phyloP scores from a whole-genome alignment of 2,888 invertebrate species.

The Lucinisca nassula region DNA sequence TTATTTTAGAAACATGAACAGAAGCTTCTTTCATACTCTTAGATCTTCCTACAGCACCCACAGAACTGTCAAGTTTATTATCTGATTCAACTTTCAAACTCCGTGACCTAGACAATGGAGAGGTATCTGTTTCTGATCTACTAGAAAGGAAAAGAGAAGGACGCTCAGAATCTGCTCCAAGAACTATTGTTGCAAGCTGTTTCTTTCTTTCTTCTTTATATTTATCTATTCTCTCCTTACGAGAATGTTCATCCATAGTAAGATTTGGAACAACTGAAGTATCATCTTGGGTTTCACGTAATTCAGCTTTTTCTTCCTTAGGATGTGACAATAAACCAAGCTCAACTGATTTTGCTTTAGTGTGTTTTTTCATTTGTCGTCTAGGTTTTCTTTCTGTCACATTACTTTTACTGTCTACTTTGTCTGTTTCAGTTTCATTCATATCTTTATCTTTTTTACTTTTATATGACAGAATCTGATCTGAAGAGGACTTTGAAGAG shows the following conservation, averaged over 20 bases:
- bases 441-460: slow-evolving; percentile 1
- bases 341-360: slow-evolving; percentile 64
- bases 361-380: slow-evolving; percentile 51
- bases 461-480: neutral
- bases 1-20: slow-evolving; percentile 38
- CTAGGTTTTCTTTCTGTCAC: neutral
- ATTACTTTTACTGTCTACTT: neutral
- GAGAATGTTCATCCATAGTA: slow-evolving; percentile 49
- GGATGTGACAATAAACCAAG: slow-evolving; percentile 57
- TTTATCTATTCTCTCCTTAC: slow-evolving; percentile 91
- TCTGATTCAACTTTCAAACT: slow-evolving; percentile 71
- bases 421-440: slow-evolving; percentile 40
- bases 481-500: neutral
- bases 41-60: slow-evolving; percentile 63
- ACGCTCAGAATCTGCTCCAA: slow-evolving; percentile 46
- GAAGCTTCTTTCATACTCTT: slow-evolving; percentile 69
- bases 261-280: slow-evolving; percentile 16
- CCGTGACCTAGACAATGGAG: slow-evolving; percentile 63
- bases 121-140: slow-evolving; percentile 40
- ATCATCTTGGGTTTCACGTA: slow-evolving; percentile 51
- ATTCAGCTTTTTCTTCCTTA: slow-evolving; percentile 12
- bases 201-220: slow-evolving; percentile 93
- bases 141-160: slow-evolving; percentile 72
- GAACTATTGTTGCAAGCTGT: slow-evolving; percentile 90
- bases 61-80: slow-evolving; percentile 42